Evolutionary conservation across 2,797 vertebrate genomes (phyloP), one percentile per base, ranked within the genome.

Genomic region (Acipenser ruthenus): DNA sequence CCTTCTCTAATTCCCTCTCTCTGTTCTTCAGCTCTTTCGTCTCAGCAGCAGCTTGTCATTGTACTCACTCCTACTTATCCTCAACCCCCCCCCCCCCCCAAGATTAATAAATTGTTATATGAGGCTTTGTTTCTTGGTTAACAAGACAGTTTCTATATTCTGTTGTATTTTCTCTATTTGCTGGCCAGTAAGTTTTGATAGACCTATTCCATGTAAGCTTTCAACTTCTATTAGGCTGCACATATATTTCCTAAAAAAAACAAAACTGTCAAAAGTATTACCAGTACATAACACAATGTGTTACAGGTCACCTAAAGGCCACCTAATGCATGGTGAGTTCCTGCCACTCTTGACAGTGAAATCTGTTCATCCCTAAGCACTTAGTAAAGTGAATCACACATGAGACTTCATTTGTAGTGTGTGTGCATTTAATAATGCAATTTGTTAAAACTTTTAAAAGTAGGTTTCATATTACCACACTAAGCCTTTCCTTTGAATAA

Each of bases 351-450:
- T 65, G 10, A 56, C 56, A 61, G 67, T 62, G 51, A 58, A 58
- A 47, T 51, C 8, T 50, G 62, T 50, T n/a, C 55, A 49, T 53
- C 12, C 13, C 50, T 62, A 58, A 62, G 64, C 67, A 23, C 49
- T 67, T 37, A 60, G 56, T 63, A 62, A 48, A 62, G 60, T 62
- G 18, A n/a, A 62, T 55, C 23, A 23, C 7, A 10, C 50, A n/a
- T 10, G 4, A 68, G 63, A 64, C 61, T 15, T n/a, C 11, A 70
- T 70, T 64, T 70, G 58, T 55, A 65, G 59, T n/a, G 58, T 55
- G 23, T 23, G 23, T 23, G 23, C 23, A 23, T 55, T 55, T 55
- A 55, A 55, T 55, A 55, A 55, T 55, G 52, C 9, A 55, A n/a
- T 9, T 9, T 55, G 2, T n/a, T 3, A 55, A 9, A 9, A 55